Conservation (phyloP, 2,113 vertebrate species). For the Rhadina sibilatrix region DNA sequence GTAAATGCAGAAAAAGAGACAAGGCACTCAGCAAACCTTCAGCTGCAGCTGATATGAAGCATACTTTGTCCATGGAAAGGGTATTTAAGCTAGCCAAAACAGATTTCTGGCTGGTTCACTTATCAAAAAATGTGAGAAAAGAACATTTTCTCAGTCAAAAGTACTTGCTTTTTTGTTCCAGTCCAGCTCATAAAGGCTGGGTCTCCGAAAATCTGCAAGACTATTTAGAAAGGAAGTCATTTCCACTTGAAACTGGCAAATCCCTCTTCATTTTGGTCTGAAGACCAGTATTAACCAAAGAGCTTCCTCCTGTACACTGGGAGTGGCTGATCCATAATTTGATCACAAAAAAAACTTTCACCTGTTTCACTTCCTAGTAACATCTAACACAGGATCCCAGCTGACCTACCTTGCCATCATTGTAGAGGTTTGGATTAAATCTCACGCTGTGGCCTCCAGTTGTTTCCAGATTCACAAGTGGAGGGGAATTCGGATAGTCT, state of each 20-base stretch:
- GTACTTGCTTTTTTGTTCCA: not conserved
- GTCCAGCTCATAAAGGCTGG: not conserved
- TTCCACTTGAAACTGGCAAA: not conserved
- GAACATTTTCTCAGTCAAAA: not conserved
- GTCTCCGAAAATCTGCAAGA: not conserved
- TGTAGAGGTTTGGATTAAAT: constrained; percentile 99
- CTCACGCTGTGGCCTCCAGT: constrained; percentile 96
- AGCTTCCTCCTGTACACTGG: not conserved
- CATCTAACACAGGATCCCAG: not conserved
- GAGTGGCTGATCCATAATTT: not conserved
- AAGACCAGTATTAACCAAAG: not conserved
- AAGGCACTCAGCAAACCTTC: not conserved
- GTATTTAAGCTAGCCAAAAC: not conserved
- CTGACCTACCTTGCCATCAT: constrained; percentile 90
- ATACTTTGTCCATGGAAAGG: not conserved
- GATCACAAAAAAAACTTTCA: not conserved
- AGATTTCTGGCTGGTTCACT: not conserved
- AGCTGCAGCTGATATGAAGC: not conserved
- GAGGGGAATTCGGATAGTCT: constrained; percentile 98
- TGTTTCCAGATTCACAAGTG: constrained; percentile 97
- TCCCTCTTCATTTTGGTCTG: not conserved
- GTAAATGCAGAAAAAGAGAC: not conserved
- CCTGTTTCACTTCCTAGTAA: not conserved
- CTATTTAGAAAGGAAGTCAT: not conserved
- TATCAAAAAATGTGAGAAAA: not conserved